Conservation (phyloP, 2,797 vertebrate species). For the Lagocephalus sceleratus region DNA sequence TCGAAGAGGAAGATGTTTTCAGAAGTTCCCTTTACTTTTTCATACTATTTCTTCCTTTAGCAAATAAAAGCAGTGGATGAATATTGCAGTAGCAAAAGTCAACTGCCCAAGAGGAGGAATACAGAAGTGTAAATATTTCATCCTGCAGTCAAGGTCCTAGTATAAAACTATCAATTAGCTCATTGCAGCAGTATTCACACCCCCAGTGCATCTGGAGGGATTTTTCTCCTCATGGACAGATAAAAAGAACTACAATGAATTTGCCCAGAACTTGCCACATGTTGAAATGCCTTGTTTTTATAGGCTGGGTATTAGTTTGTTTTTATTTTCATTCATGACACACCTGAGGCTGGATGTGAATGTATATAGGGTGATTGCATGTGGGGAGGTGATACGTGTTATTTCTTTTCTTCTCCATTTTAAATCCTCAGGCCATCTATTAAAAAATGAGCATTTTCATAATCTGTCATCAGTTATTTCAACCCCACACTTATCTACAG, state of each 20-base stretch:
- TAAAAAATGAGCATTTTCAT: no score
- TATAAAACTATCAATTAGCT: slow-evolving; percentile 59
- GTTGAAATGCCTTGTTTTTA: slow-evolving; percentile 40
- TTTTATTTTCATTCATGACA: slow-evolving; percentile 19
- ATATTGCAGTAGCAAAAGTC: slow-evolving; percentile 58
- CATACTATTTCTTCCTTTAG: slow-evolving; percentile 48
- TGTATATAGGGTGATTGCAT: not conserved
- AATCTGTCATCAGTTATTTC: no score
- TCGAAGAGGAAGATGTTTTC: slow-evolving; percentile 34
- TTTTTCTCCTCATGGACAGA: slow-evolving; percentile 17
- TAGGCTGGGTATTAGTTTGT: no score
- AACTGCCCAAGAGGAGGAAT: slow-evolving; percentile 56
- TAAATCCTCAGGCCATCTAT: no score
- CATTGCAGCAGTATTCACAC: slow-evolving; percentile 14
- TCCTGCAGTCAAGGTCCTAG: slow-evolving; percentile 54
- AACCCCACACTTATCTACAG: no score
- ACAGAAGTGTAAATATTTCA: slow-evolving; percentile 68
- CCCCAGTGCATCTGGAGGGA: not conserved
- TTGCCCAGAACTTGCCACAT: slow-evolving; percentile 22
- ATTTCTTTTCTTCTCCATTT: not conserved
- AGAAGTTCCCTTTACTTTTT: slow-evolving; percentile 25
- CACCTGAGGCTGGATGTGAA: slow-evolving; percentile 3
- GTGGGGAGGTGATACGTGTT: slow-evolving; percentile 8
- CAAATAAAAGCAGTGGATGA: slow-evolving; percentile 41
- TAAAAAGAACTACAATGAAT: slow-evolving; percentile 34